Conservation (phyloP, 2,888 invertebrate genomes). For the Plebejus anna region DNA sequence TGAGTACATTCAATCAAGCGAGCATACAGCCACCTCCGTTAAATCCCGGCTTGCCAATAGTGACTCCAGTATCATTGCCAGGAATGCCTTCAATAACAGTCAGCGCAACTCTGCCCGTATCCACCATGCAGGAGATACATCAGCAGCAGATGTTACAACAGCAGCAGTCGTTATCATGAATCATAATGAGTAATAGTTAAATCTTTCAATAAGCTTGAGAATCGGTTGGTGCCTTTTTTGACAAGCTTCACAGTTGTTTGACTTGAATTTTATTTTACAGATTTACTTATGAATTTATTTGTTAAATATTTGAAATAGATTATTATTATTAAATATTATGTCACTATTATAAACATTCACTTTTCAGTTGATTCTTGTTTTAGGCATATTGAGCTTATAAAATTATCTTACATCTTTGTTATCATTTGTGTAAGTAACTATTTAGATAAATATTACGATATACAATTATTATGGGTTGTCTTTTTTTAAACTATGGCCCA, state of each 20-base stretch:
- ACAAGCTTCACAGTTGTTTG: slow-evolving; percentile 13
- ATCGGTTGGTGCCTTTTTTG: neutral
- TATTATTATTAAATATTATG: neutral
- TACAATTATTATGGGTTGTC: slow-evolving; percentile 17
- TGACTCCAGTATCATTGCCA: slow-evolving; percentile 85
- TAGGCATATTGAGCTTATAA: slow-evolving; percentile 27
- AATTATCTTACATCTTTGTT: slow-evolving; percentile 22
- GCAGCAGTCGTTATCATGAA: slow-evolving; percentile 66
- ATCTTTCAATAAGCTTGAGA: slow-evolving; percentile 19
- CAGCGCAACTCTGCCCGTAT: slow-evolving; percentile 84
- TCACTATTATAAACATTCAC: neutral
- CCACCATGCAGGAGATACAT: slow-evolving; percentile 78
- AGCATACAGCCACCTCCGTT: slow-evolving; percentile 60
- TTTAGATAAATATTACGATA: slow-evolving; percentile 26
- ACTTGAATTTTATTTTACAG: slow-evolving; percentile 23
- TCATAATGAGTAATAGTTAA: slow-evolving; percentile 19
- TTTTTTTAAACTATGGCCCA: neutral
- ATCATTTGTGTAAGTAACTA: slow-evolving; percentile 28
- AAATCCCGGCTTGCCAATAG: slow-evolving; percentile 69
- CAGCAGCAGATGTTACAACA: slow-evolving; percentile 68
- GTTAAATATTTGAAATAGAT: neutral
- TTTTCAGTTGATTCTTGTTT: neutral
- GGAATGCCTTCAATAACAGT: slow-evolving; percentile 91
- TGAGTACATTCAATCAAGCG: slow-evolving; percentile 60
- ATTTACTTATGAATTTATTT: slow-evolving; percentile 21